Evolutionary conservation across 2,113 vertebrate species (phyloP).

Genomic region (Zonotrichia leucophrys): DNA sequence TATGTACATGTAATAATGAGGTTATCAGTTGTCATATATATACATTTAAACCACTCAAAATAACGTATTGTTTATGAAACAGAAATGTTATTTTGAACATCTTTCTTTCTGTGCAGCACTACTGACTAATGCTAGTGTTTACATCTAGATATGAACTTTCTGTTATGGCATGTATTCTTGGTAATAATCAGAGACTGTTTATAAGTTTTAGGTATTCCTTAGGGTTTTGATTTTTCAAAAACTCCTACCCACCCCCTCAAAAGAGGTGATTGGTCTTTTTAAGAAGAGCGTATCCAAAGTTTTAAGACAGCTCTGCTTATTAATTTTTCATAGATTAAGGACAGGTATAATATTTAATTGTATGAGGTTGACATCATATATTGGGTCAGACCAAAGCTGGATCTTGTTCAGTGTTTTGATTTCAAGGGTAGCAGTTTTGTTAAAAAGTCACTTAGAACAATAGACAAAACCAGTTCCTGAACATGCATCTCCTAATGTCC

Average conservation of each 20-base stretch:
- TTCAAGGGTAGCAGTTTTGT: background rate
- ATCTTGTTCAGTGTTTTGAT: background rate
- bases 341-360: background rate
- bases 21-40: background rate
- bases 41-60: background rate
- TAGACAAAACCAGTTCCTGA: background rate
- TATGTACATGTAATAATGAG: background rate
- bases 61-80: background rate
- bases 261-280: background rate
- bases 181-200: background rate
- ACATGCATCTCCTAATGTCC: background rate
- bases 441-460: background rate
- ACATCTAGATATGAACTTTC: background rate
- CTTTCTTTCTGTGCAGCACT: background rate
- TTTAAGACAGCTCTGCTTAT: background rate
- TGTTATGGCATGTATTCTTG: background rate
- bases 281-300: background rate
- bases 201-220: background rate
- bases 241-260: fast-evolving
- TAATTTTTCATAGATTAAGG: background rate
- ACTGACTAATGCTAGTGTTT: fast-evolving
- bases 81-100: background rate
- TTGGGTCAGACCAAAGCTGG: background rate
- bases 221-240: background rate
- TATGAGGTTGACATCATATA: background rate